Conservation (phyloP, 2,113 vertebrate genomes). For the Cyphomyrus discorhynchus region DNA sequence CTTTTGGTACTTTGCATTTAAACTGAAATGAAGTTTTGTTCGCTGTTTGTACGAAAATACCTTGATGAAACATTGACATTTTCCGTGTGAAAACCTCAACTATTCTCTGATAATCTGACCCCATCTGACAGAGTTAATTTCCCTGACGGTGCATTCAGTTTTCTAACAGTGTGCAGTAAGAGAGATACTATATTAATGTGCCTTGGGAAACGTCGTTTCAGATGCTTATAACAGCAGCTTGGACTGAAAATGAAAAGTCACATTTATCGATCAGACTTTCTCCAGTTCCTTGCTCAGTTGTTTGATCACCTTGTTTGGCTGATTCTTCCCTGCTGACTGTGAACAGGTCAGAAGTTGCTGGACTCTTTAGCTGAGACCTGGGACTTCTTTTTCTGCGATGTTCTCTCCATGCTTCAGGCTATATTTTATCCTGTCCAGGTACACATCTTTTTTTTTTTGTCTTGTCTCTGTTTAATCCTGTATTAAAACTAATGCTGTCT, state of each 20-base stretch:
- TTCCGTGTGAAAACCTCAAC: background rate
- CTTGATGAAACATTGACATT: background rate
- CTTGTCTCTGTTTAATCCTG: background rate
- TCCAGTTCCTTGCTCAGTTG: background rate
- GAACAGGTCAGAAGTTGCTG: conserved; percentile 87
- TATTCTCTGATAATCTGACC: background rate
- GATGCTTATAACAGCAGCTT: background rate
- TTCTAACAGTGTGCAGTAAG: background rate
- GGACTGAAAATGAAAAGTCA: background rate
- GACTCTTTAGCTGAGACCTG: conserved; percentile 94
- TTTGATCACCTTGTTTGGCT: background rate
- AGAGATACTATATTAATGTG: background rate
- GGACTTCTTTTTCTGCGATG: conserved; percentile 97
- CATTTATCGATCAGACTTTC: background rate
- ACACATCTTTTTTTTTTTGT: background rate
- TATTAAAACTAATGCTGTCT: background rate
- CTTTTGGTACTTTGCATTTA: background rate
- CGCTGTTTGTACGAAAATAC: background rate
- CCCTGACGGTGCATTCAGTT: background rate
- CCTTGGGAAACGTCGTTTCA: background rate
- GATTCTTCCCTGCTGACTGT: background rate
- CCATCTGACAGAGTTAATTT: background rate
- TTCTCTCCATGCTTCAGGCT: conserved; percentile 90
- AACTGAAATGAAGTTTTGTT: background rate
- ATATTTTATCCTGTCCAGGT: conserved; percentile 98